Percentiles rank a stretch among this genome's conserved stretches.
These are phyloP conservation scores for Loripinus fragilis DNA, from an alignment of 2,888 invertebrate genomes.

Conservation along the genomic window DNA sequence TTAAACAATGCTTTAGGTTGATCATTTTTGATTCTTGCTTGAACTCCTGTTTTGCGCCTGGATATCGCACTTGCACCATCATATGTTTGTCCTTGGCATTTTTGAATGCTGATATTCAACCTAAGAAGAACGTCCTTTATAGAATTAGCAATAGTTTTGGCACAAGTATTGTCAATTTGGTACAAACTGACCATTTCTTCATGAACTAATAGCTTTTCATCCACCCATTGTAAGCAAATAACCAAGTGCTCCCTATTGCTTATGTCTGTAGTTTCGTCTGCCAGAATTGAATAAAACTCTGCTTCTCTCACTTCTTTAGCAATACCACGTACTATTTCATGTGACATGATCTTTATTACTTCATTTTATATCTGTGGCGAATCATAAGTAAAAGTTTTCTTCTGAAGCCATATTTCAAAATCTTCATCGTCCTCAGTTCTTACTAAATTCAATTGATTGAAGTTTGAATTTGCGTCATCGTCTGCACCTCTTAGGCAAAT, in stretches of 20 bases:
- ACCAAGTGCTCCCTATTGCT: slow-evolving; percentile 53
- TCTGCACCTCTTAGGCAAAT: slow-evolving; percentile 34
- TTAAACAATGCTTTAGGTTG: slow-evolving; percentile 40
- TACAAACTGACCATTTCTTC: slow-evolving; percentile 56
- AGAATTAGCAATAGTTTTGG: slow-evolving; percentile 24
- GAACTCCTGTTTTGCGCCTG: slow-evolving; percentile 31
- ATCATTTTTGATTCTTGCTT: slow-evolving; percentile 22
- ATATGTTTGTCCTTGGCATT: slow-evolving; percentile 45
- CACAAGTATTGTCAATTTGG: slow-evolving; percentile 29
- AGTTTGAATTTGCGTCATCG: slow-evolving; percentile 32
- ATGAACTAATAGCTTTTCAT: slow-evolving; percentile 36
- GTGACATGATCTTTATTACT: slow-evolving; percentile 47
- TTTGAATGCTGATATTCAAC: slow-evolving; percentile 31
- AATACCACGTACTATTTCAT: slow-evolving; percentile 33
- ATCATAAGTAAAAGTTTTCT: slow-evolving; percentile 39
- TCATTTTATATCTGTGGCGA: slow-evolving; percentile 56
- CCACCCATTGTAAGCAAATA: slow-evolving; percentile 46
- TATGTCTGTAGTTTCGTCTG: slow-evolving; percentile 48
- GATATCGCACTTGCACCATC: slow-evolving; percentile 37
- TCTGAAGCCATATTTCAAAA: slow-evolving; percentile 43
- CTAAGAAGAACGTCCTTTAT: slow-evolving; percentile 37
- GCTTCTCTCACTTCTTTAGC: slow-evolving; percentile 9
- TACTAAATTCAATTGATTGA: slow-evolving; percentile 43
- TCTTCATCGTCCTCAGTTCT: slow-evolving; percentile 31
- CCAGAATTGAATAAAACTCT: slow-evolving; percentile 34